Evolutionary conservation across 2,113 vertebrate genomes (phyloP), one percentile per base, ranked within the genome.

Genomic region (Vanacampus margaritifer): DNA sequence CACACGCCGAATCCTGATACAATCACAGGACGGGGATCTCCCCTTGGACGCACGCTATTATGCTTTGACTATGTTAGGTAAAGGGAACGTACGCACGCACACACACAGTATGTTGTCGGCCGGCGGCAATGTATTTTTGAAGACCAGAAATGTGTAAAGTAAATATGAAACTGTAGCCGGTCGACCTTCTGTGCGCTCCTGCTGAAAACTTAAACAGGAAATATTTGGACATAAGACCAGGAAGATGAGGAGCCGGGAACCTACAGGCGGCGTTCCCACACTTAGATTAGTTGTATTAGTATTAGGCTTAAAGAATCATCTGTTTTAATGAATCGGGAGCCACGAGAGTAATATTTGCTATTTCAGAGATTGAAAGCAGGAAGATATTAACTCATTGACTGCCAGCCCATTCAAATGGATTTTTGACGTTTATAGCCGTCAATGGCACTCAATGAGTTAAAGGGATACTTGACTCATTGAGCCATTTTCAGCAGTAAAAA

Each of bases 131-230:
- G 71, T 83, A 73, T 74, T 83, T 86, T 68, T 84, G 71, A 84
- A 81, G 68, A 78, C 14, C 67, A 83, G 63, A 83, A 79, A 81
- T 79, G 68, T 74, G 68, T 73, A 80, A 79, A 75, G 83, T 72
- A 80, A 81, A 85, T 53, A 73, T 72, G 51, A 80, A 80, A 77
- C 67, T 13, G 59, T 35, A 79, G 71, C 79, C 24, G 69, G 5
- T 46, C 3, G 77, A 74, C 68, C 75, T 67, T 65, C 65, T 71
- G 45, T 58, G 11, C 12, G 53, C 56, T 43, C 36, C 54, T 43
- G 59, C 62, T 5, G 59, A 75, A 79, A 76, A 76, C 54, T 73
- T 60, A 68, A 70, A 84, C 69, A 82, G 73, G 73, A 82, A 75
- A 79, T 69, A 69, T 82, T 64, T 79, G 73, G 54, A 82, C 67